phyloP scores from a whole-genome alignment of 2,888 invertebrate genomes.

The Tipula confusa region DNA sequence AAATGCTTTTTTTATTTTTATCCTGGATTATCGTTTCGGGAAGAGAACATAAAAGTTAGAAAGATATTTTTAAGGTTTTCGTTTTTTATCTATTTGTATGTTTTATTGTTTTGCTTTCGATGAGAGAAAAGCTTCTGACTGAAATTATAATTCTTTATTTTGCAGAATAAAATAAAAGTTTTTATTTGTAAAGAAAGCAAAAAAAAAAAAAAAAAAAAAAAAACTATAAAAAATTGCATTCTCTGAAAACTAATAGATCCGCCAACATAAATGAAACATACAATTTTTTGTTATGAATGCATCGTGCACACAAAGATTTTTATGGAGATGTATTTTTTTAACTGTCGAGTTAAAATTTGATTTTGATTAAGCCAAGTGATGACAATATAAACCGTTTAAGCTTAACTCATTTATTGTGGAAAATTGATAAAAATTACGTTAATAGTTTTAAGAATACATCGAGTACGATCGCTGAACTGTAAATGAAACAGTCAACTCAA shows the following conservation, averaged over 20 bases:
- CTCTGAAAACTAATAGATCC: not conserved
- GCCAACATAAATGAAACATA: not conserved
- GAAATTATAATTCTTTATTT: not conserved
- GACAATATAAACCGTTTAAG: too few relatives aligned
- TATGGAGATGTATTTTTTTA: too few relatives aligned
- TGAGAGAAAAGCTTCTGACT: conserved; percentile 3
- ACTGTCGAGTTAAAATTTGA: too few relatives aligned
- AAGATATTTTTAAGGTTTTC: conserved; percentile 4
- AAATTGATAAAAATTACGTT: too few relatives aligned
- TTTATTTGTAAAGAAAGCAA: not conserved
- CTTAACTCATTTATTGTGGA: too few relatives aligned
- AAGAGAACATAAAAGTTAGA: not conserved
- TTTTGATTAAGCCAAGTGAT: too few relatives aligned
- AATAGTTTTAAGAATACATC: too few relatives aligned
- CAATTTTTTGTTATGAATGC: not conserved
- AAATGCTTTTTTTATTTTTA: too few relatives aligned
- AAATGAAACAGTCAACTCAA: too few relatives aligned
- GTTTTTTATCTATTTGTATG: not conserved
- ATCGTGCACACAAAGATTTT: not conserved
- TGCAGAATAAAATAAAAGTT: not conserved
- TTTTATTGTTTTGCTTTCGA: conserved; percentile 9
- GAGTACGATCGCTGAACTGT: too few relatives aligned
- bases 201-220: too few relatives aligned
- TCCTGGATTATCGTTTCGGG: conserved; percentile 20
- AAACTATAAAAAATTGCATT: not conserved